Percentiles rank a stretch among this genome's conserved stretches.
Conservation (phyloP, 1,140 invertebrate genomes). For the Antheraea mylitta region DNA sequence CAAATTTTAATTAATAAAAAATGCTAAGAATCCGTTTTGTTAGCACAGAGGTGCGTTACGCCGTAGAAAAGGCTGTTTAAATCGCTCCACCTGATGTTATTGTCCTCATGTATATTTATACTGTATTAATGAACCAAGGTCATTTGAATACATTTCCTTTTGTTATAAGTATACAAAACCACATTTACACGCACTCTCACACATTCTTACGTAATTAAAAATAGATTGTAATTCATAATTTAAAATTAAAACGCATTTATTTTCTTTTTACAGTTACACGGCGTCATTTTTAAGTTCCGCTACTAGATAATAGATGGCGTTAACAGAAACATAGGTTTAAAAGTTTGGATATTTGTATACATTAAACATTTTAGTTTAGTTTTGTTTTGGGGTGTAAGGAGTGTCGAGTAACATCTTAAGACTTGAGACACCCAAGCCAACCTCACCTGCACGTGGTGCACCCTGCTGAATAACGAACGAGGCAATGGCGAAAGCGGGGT, state of each 20-base stretch:
- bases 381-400: no score
- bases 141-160: constrained; percentile 63
- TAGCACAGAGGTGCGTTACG: not conserved
- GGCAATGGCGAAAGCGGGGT: no score
- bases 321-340: constrained; percentile 9
- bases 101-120: constrained; percentile 67
- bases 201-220: constrained; percentile 27
- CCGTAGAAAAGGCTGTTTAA: constrained; percentile 45
- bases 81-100: constrained; percentile 34
- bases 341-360: no score
- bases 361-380: no score
- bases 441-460: no score
- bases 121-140: constrained; percentile 70
- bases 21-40: not conserved
- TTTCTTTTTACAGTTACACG: not conserved
- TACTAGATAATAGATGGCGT: constrained; percentile 64
- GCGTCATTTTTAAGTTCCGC: constrained; percentile 32
- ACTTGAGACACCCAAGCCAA: no score
- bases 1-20: not conserved
- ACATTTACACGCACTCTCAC: constrained; percentile 35
- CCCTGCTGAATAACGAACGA: no score
- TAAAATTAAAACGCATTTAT: not conserved
- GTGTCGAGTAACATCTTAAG: no score
- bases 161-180: constrained; percentile 16
- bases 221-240: not conserved